Base-by-base conservation (phyloP, 2,888 invertebrate genomes). In the Phrixothrix hirtus region DNA sequence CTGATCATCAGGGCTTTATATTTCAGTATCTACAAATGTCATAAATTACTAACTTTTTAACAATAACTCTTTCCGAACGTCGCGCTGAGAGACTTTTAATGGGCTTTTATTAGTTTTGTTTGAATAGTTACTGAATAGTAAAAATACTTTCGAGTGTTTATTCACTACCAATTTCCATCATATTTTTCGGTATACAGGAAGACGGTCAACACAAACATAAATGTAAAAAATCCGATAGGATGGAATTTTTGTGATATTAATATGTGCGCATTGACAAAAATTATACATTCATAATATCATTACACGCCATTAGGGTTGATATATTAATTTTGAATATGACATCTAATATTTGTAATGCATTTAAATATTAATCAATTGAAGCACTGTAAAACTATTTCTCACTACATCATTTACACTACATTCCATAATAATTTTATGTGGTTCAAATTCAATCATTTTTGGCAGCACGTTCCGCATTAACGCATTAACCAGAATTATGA, bases 401-500 rank as follows among this genome's bases (percentile, higher is more conserved):
- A n/a, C n/a, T n/a, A n/a, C n/a, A n/a, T n/a, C n/a, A n/a, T n/a
- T n/a, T n/a, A n/a, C n/a, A n/a, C n/a, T 37, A 39, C 38, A 38
- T 30, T 36, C 49, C 35, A 31, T 47, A 42, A 38, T 38, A 46
- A 48, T 48, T 48, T 48, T 42, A 48, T 42, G 35, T 35, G 61
- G 62, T 64, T 65, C 63, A 60, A 63, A 66, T 65, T 68, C 73
- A 73, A 74, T 75, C 72, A 74, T 73, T 75, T 73, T 72, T 72
- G 72, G 69, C 69, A 66, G 55, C 60, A 69, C 61, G 57, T 61
- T 68, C 69, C 72, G 70, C 71, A 72, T 72, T 71, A 72, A 68
- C 70, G 69, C 74, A 73, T 73, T 72, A 73, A 68, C 70, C 65
- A 68, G 69, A 74, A 75, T 74, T 75, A 75, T 74, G 74, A 75